Evolutionary conservation across 2,888 invertebrate genomes (phyloP), one percentile per base, ranked within the genome.

Genomic region (Cerastis leucographa): DNA sequence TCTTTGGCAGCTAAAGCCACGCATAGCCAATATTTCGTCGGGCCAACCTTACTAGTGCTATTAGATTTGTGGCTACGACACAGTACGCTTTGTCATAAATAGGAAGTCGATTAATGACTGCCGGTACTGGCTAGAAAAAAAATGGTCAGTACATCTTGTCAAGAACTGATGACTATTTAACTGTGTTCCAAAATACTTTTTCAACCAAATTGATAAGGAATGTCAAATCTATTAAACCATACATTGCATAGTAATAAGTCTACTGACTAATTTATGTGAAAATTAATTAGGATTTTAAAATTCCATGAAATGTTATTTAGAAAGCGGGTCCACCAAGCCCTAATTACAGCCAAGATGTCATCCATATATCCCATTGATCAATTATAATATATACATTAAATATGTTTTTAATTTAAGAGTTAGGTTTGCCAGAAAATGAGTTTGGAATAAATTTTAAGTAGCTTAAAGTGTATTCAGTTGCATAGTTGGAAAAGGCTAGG

Each of bases 241-340:
- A 42, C 5, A n/a, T 59, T 29, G 75, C 56, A 78, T 65, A 76
- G 65, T 75, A 75, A 35, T 81, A 75, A 74, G 64, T 59, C 35
- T 35, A 29, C 19, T 19, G 12, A 40, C 44, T 64, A 64, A 42
- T 64, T n/a, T 7, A 44, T 4, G 11, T 49, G 17, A 44, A 54
- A 62, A 35, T 56, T 14, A 62, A 66, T 78, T 42, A 83, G 29
- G 44, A 44, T 70, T 56, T 42, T n/a, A 44, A 66, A 51, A 64
- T 61, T 70, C 54, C 9, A 59, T 40, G 59, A 17, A 11, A 59
- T 74, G 73, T 76, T 79, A 78, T 78, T 77, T 62, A 77, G 46
- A 70, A 81, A 82, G 79, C 87, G 79, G 64, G 76, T 76, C 22
- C 67, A 81, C 81, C 85, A 82, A 83, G 74, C 68, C 73, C 51